Evolutionary conservation across 2,113 vertebrate species (phyloP).

Genomic region (Mobula birostris): DNA sequence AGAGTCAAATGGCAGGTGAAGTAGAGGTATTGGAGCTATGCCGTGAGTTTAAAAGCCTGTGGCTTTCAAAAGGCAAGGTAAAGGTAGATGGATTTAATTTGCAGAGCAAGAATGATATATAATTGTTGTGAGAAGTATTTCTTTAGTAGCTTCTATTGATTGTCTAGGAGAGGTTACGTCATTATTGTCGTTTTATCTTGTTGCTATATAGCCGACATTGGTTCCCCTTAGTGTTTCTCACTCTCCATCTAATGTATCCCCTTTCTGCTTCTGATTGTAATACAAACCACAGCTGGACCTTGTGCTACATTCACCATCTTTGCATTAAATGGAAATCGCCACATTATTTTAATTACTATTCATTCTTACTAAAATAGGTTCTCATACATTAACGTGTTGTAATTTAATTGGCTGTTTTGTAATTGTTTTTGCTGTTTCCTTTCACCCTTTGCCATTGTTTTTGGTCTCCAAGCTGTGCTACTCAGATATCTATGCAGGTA

Average conservation of each 20-base stretch:
- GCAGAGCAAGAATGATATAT: neutral
- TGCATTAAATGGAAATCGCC: constrained; percentile 52
- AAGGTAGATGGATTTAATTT: neutral
- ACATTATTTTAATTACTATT: neutral
- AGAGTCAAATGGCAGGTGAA: no score
- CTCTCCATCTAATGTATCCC: constrained; percentile 50
- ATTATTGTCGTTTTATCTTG: constrained; percentile 41
- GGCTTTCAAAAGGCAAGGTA: no score
- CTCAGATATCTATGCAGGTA: neutral
- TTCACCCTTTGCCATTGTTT: neutral
- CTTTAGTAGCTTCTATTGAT: neutral
- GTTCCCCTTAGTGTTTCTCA: neutral
- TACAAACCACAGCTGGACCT: constrained; percentile 53
- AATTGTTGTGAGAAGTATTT: neutral
- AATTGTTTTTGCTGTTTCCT: neutral
- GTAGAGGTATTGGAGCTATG: no score
- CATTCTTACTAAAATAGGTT: neutral
- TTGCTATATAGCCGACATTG: neutral
- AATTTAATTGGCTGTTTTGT: neutral
- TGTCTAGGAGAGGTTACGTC: neutral
- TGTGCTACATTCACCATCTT: constrained; percentile 53
- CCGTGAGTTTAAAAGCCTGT: no score
- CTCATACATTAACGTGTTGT: neutral
- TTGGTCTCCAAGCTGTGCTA: neutral
- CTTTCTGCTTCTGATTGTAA: constrained; percentile 58